Conservation (phyloP, 2,113 vertebrate species). For the Donacobius atricapilla region DNA sequence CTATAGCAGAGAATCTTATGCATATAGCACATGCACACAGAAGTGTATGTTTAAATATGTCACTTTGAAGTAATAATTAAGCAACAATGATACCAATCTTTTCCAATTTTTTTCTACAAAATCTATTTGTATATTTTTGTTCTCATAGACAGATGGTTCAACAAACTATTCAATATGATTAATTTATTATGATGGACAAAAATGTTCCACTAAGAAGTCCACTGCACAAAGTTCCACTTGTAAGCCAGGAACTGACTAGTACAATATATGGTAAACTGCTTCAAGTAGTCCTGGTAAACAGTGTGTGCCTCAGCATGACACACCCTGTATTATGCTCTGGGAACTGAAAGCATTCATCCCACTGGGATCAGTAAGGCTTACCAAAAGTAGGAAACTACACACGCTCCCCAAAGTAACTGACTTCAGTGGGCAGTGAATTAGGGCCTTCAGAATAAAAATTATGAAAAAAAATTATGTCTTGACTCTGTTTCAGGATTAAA, state of each 20-base stretch:
- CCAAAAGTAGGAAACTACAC: background rate
- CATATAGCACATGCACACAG: background rate
- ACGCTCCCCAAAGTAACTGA: background rate
- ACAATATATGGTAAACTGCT: background rate
- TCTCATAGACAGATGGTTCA: background rate
- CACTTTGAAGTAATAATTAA: background rate
- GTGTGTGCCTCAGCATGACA: background rate
- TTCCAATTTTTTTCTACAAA: background rate
- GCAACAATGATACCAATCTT: background rate
- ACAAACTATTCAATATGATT: background rate
- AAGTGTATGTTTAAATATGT: background rate
- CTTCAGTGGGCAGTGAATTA: background rate
- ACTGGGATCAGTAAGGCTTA: background rate
- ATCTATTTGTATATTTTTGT: background rate
- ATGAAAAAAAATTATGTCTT: background rate
- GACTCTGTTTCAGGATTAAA: background rate
- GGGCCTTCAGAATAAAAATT: background rate
- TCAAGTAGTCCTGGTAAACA: background rate
- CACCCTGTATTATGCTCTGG: background rate
- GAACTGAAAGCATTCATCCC: background rate
- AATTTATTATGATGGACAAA: background rate
- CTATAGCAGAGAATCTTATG: background rate
- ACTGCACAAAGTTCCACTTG: background rate
- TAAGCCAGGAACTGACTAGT: background rate
- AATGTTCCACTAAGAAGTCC: background rate